Base-by-base conservation (phyloP, 2,888 invertebrate species). In the Lampropteryx suffumata region DNA sequence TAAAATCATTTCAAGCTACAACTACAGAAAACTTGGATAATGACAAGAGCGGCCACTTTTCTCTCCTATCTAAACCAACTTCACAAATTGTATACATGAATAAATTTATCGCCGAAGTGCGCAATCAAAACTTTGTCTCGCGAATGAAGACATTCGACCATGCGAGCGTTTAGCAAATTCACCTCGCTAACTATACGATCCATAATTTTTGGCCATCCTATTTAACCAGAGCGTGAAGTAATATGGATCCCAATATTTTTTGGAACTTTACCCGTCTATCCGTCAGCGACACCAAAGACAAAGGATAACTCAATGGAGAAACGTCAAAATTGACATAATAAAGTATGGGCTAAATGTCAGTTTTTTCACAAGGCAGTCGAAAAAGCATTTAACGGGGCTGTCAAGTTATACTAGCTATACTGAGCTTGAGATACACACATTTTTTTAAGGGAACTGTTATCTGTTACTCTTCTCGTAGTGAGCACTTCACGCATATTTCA, bases 401-500 rank as follows among this genome's bases (percentile, higher is more conserved):
- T n/a, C n/a, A n/a, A n/a, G n/a, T n/a, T n/a, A 17, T 17, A 17
- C 17, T 17, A 17, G 4, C 2, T 17, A 17, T 3, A 17, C 7
- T 10, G n/a, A 41, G 39, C 27, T 17, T 36, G 45, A 36, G 48
- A 57, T 53, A 36, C 48, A 41, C 36, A 48, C 43, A 50, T 50
- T 56, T 59, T 55, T 60, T 60, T 51, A 49, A 34, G 13, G 42
- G 36, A 41, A 32, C 36, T 17, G 45, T 49, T 57, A 50, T 54
- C 55, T 41, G 34, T 50, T 40, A 24, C 35, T 29, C 26, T 46
- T 49, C 27, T 44, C 29, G 45, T 34, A 33, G 45, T 41, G 14
- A 55, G 39, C 69, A 72, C 65, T 72, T 71, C 70, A n/a, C 62
- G 66, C 67, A 66, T 70, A 59, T 71, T 73, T 69, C 57, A 56